A percentile compares a stretch with the other conserved stretches of the same genome.
Conservation (phyloP, 2,113 vertebrate genomes). For the Gymnocephalus cernua region DNA sequence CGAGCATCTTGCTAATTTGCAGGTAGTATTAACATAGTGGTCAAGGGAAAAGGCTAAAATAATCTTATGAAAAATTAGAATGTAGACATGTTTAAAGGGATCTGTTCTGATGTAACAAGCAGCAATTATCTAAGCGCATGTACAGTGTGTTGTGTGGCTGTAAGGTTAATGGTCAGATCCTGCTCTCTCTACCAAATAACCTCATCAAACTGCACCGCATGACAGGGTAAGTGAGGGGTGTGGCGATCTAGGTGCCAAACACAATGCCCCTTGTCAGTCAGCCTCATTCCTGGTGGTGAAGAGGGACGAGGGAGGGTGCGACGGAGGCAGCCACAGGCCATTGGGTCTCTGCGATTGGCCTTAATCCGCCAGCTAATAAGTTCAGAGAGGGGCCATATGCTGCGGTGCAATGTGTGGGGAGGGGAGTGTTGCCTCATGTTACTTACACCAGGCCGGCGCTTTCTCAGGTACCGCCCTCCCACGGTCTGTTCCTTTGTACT, state of each 20-base stretch:
- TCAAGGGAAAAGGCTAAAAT: constrained; percentile 52
- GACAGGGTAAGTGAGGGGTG: constrained; percentile 93
- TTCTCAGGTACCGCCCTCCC: constrained; percentile 94
- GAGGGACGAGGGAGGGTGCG: constrained; percentile 80
- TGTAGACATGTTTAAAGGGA: constrained; percentile 51
- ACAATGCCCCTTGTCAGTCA: constrained; percentile 92
- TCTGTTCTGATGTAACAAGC: constrained; percentile 21
- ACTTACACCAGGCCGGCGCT: constrained; percentile 94
- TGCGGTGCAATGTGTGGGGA: constrained; percentile 87
- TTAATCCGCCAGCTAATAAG: constrained; percentile 97
- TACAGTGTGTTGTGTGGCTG: constrained; percentile 27
- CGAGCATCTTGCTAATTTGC: constrained; percentile 67
- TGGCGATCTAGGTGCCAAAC: constrained; percentile 88
- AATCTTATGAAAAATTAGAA: constrained; percentile 54
- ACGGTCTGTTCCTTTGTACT: constrained; percentile 89
- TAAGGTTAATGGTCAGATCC: constrained; percentile 63
- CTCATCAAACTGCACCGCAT: constrained; percentile 80
- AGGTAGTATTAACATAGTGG: constrained; percentile 62
- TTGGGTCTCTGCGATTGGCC: constrained; percentile 86
- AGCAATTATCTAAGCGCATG: constrained; percentile 24
- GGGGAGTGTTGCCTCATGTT: constrained; percentile 88
- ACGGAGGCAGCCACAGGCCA: constrained; percentile 81
- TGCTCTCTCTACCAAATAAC: constrained; percentile 73
- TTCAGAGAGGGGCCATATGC: constrained; percentile 98
- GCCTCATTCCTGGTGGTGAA: constrained; percentile 88